A percentile compares a stretch with the other conserved stretches of the same genome.
phyloP scores from a whole-genome alignment of 2,797 vertebrate genomes.

The Merluccius polli region DNA sequence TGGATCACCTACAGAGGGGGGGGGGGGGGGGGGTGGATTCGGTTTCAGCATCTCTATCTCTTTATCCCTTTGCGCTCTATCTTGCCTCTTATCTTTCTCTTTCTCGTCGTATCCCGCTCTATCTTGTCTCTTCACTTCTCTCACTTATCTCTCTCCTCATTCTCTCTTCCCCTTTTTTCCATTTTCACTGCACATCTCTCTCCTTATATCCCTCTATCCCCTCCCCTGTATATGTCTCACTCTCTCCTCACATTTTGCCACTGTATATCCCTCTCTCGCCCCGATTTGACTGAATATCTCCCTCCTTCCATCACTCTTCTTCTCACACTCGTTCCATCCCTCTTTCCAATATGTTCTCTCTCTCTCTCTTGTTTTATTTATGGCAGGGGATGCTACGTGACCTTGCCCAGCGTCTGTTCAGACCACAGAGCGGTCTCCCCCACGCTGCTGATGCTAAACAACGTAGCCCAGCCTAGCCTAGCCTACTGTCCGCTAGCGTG shows the following conservation, averaged over 20 bases:
- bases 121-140: too few species aligned
- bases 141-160: too few species aligned
- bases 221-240: not conserved
- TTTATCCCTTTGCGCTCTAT: not conserved
- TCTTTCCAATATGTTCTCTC: not conserved
- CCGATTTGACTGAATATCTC: not conserved
- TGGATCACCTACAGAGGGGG: not conserved
- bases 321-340: not conserved
- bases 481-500: not conserved
- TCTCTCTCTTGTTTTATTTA: conserved; percentile 51
- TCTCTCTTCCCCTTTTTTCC: conserved; percentile 6
- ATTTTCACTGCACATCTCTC: not conserved
- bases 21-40: too few species aligned
- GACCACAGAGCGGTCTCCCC: not conserved
- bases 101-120: not conserved
- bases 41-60: not conserved
- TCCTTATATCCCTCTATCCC: not conserved
- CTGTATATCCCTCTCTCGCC: not conserved
- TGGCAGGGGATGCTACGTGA: conserved; percentile 27
- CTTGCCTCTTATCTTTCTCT: not conserved
- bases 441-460: not conserved
- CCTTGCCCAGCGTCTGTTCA: conserved; percentile 37
- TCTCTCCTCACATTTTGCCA: not conserved
- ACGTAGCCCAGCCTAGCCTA: not conserved
- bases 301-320: not conserved